phyloP scores from a whole-genome alignment of 92 coral and sea anemone genomes.

The Epizoanthus stellaris region DNA sequence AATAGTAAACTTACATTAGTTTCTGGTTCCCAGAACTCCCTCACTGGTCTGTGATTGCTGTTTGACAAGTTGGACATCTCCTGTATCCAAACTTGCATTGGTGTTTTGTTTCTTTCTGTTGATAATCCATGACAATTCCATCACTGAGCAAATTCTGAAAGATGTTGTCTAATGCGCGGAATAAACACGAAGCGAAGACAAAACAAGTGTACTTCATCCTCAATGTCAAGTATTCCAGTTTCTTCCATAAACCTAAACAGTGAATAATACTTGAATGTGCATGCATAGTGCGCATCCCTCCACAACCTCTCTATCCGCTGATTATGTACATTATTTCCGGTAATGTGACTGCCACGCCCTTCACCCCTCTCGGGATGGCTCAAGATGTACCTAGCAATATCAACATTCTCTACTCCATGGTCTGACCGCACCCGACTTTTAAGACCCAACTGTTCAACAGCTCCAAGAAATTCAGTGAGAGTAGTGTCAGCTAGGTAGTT shows the following conservation, averaged over 20 bases:
- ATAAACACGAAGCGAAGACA: slow-evolving; percentile 25
- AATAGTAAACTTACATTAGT: slow-evolving; percentile 23
- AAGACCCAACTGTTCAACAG: no score
- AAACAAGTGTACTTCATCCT: no score
- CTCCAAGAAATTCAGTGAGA: no score
- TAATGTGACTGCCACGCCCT: slow-evolving; percentile 52
- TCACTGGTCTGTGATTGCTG: slow-evolving; percentile 55
- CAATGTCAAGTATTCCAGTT: no score
- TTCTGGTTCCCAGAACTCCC: slow-evolving; percentile 65
- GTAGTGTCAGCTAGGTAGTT: no score
- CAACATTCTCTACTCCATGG: slow-evolving; percentile 59
- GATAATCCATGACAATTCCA: slow-evolving; percentile 57
- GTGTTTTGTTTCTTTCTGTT: slow-evolving; percentile 50
- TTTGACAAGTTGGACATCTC: slow-evolving; percentile 56
- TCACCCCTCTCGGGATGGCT: slow-evolving; percentile 49
- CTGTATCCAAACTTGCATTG: slow-evolving; percentile 62
- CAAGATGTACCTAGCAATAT: slow-evolving; percentile 48
- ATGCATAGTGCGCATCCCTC: no score
- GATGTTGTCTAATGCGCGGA: slow-evolving; percentile 44
- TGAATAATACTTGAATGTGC: no score
- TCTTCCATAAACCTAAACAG: no score
- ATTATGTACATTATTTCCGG: slow-evolving; percentile 53
- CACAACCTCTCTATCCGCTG: not conserved
- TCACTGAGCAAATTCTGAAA: slow-evolving; percentile 48
- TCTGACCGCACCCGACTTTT: not conserved